Base-by-base conservation (phyloP, 2,113 vertebrate genomes). In the Balaeniceps rex region DNA sequence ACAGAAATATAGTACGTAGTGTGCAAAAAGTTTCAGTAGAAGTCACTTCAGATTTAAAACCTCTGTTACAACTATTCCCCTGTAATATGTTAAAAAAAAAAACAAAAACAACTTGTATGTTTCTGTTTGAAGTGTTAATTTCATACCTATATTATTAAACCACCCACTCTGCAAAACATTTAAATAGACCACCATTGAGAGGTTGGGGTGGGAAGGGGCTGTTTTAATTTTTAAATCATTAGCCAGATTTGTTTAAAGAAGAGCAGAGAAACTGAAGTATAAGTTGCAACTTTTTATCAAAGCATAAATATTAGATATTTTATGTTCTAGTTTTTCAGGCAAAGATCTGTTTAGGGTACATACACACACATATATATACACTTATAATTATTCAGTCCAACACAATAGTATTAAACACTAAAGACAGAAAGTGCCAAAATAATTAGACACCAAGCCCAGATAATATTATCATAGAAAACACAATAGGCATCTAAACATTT, bases 131-230 rank as follows among this genome's bases (percentile, higher is more conserved):
- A 78, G 1, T 6, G n/a, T 71, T 54, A 38, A 26, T 57, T 79
- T 52, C 51, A 33, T 66, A 71, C 42, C 15, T n/a, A 23, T 24
- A 42, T 61, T 57, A 61, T 25, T n/a, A 89, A 87, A 28, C 7
- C 33, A 57, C 11, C 34, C 86, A 31, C 12, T 60, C 16, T 79
- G 34, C 19, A 51, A 61, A 69, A 21, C 4, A 36, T 36, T 74
- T 86, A 42, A 51, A 51, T 19, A 70, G 34, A 12, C 3, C 2
- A 5, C 3, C 8, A 40, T 47, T 34, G 5, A 66, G 8, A 42
- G 4, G 2, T 1, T 61, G 34, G 5, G 29, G 3, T 3, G 4
- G 40, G 2, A 76, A 80, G 13, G 5, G 3, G 6, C 5, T 79
- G 4, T n/a, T 75, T 76, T 60, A 70, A 34, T 57, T 71, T 75